phyloP scores from a whole-genome alignment of 2,888 invertebrate species.

The Abrostola tripartita region DNA sequence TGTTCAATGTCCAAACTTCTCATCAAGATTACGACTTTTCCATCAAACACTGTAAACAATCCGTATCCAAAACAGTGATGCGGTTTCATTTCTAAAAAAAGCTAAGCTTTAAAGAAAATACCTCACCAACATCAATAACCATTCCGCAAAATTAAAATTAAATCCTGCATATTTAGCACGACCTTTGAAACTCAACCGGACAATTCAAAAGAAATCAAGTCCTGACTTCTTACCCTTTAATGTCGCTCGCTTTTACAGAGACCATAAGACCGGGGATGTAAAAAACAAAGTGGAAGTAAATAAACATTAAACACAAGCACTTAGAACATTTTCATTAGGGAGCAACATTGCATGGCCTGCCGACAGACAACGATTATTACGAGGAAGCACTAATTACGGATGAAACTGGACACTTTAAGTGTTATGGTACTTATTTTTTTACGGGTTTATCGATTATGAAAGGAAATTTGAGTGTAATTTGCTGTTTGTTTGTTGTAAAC shows the following conservation, averaged over 20 bases:
- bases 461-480: background rate
- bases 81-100: background rate
- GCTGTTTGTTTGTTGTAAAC: background rate
- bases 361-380: slow-evolving; percentile 79
- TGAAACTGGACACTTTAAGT: slow-evolving; percentile 40
- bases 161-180: slow-evolving; percentile 47
- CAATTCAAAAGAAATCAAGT: slow-evolving; percentile 71
- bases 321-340: slow-evolving; percentile 85
- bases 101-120: background rate
- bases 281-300: slow-evolving; percentile 83
- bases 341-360: slow-evolving; percentile 81
- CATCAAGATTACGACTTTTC: no score
- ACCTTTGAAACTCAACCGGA: slow-evolving; percentile 56
- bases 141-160: slow-evolving; percentile 37
- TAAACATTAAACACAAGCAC: slow-evolving; percentile 84
- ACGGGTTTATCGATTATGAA: slow-evolving; percentile 7
- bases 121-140: background rate
- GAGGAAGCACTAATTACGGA: slow-evolving; percentile 83
- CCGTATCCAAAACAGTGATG: no score
- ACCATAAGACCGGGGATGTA: slow-evolving; percentile 68
- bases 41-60: no score
- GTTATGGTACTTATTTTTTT: slow-evolving; percentile 28
- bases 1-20: no score
- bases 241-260: slow-evolving; percentile 66
- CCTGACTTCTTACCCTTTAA: slow-evolving; percentile 63